Evolutionary conservation across 2,888 invertebrate species (phyloP), one percentile per base, ranked within the genome.

Genomic region (Amphipyra berbera): DNA sequence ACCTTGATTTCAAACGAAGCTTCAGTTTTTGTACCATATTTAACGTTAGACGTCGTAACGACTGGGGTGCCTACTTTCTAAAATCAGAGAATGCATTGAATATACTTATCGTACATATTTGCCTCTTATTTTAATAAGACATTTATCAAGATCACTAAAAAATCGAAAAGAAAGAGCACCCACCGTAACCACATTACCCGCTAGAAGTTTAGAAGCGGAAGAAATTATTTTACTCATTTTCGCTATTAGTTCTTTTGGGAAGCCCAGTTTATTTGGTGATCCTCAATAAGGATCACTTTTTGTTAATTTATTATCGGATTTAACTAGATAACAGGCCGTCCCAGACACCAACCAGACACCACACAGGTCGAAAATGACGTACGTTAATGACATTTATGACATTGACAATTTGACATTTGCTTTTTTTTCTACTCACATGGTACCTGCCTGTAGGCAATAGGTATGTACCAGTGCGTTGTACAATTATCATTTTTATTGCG

Each of bases 1-100:
- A 96, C 96, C 94, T 96, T 94, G 9, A 96, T 95, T 88, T 96
- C 96, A 81, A 96, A 96, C 10, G 92, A 90, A 6, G 96, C 96
- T 87, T 96, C 96, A 7, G 95, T 95, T 68, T 95, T 95, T 73
- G 93, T 91, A 80, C 94, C 93, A 86, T 96, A 96, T 80, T 95
- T 96, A 71, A 92, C 93, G 76, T 95, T 96, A 56, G 88, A 78
- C n/a, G 87, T 81, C 42, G 86, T 68, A 47, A 84, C 82, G 68
- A 84, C 87, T 64, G 93, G 92, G 65, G 85, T 84, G 65, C 86
- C 85, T 61, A 85, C 81, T 89, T 94, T 95, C 94, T 95, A 89
- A 68, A 90, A 91, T 47, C 7, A 64, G 57, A 73, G 40, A 68
- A 14, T 38, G 6, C 8, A 45, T 35, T 55, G 46, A 57, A 37